Base-by-base conservation (phyloP, 2,888 invertebrate species). In the Pollenia labialis region DNA sequence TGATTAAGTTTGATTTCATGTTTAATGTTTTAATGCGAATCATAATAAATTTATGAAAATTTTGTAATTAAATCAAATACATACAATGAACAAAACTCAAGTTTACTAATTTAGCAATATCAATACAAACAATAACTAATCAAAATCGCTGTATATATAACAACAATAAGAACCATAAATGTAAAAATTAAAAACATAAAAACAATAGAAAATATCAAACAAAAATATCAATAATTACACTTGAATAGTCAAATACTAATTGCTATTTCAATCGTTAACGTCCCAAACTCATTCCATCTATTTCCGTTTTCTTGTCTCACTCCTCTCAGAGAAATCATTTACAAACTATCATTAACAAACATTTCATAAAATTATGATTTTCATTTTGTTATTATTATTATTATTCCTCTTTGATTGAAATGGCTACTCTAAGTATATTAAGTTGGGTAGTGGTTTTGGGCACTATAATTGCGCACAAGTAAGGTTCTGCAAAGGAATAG, bases 51-150 rank as follows among this genome's bases (percentile, higher is more conserved):
- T 72, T 72, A 83, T 72, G 83, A 71, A 64, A 50, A 71, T 40
- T 68, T 60, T 60, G n/a, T 84, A 58, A 66, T 77, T 58, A 50
- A 83, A 77, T 50, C 66, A 60, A 52, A 69, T 52, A 69, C 42
- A 7, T 54, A 32, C 48, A 69, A 60, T 23, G 18, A 48, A 58
- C 11, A 32, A 18, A 14, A 42, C 46, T 14, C 18, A 74, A 16
- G 62, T 58, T 10, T 60, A 40, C 40, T 54, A 44, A 75, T 42
- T 75, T 50, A 42, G 56, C 76, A 60, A 48, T 71, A 64, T 32
- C 12, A 72, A 54, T 40, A 46, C 40, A 79, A 69, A 80, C 75
- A 80, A 85, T 80, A 56, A 69, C 74, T 80, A 69, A 85, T 85
- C 18, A 74, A 69, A 69, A 11, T 18, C 42, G 32, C 56, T 40